phyloP scores from a whole-genome alignment of 2,888 invertebrate genomes.

The Molanna angustata region DNA sequence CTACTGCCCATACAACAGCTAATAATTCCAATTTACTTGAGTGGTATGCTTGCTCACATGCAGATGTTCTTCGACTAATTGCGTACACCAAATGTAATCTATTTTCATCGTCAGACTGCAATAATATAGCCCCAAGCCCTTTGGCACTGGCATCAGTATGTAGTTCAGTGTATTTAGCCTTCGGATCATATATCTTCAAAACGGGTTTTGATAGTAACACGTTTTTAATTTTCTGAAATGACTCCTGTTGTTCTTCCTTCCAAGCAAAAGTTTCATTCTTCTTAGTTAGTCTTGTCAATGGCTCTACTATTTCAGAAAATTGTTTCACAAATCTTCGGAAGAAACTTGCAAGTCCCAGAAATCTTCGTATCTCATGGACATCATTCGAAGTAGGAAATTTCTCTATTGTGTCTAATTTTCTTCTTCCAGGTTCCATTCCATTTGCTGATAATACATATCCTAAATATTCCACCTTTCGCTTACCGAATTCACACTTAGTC shows the following conservation, averaged over 20 bases:
- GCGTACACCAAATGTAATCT: neutral
- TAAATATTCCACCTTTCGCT: neutral
- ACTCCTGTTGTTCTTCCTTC: neutral
- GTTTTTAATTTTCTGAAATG: neutral
- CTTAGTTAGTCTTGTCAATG: neutral
- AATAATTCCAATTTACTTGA: neutral
- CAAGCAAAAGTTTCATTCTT: neutral
- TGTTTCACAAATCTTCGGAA: neutral
- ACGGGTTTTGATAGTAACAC: neutral
- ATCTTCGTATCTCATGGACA: neutral
- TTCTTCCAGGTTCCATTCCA: neutral
- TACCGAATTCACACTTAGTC: conserved; percentile 1
- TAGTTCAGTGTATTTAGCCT: conserved; percentile 1
- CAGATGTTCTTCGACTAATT: neutral
- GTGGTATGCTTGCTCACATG: neutral
- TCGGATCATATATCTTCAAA: conserved; percentile 1
- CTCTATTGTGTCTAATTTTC: neutral
- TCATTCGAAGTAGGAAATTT: neutral
- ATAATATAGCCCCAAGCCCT: neutral
- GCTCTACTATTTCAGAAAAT: neutral
- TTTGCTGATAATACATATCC: neutral
- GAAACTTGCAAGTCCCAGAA: neutral
- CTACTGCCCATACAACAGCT: neutral
- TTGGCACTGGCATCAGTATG: neutral
- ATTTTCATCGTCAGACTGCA: neutral